phyloP scores from a whole-genome alignment of 1,140 invertebrate genomes.

The Conus betulinus region DNA sequence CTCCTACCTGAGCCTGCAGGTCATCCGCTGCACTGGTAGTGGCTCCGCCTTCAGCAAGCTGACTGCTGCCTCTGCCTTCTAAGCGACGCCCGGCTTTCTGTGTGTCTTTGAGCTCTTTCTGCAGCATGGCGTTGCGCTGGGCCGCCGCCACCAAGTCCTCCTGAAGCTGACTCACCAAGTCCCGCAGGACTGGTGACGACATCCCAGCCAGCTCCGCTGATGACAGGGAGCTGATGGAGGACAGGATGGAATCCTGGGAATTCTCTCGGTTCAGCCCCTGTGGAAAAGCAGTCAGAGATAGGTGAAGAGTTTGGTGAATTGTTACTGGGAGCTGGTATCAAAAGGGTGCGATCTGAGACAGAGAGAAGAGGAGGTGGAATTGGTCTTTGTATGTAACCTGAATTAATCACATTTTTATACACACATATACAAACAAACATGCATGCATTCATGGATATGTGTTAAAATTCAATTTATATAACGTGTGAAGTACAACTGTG shows the following conservation, averaged over 20 bases:
- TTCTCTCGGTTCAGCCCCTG: not conserved
- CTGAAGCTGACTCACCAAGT: conserved; percentile 50
- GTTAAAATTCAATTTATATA: no score
- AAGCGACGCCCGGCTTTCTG: not conserved
- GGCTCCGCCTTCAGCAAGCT: not conserved
- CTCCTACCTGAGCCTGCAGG: conserved; percentile 11
- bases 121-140: conserved; percentile 42
- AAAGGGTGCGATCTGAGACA: no score
- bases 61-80: not conserved
- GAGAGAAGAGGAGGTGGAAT: no score
- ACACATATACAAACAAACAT: no score
- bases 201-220: conserved; percentile 20
- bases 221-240: not conserved
- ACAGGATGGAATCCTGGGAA: not conserved
- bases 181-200: conserved; percentile 24
- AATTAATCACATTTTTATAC: no score
- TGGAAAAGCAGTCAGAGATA: not conserved
- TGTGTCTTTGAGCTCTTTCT: conserved; percentile 26
- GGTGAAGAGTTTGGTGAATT: no score
- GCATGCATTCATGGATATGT: no score
- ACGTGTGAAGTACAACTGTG: no score
- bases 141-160: conserved; percentile 47
- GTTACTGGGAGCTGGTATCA: no score
- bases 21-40: not conserved
- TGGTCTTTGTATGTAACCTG: no score